Evolutionary conservation across 2,113 vertebrate genomes (phyloP).

Genomic region (Halcyon senegalensis): DNA sequence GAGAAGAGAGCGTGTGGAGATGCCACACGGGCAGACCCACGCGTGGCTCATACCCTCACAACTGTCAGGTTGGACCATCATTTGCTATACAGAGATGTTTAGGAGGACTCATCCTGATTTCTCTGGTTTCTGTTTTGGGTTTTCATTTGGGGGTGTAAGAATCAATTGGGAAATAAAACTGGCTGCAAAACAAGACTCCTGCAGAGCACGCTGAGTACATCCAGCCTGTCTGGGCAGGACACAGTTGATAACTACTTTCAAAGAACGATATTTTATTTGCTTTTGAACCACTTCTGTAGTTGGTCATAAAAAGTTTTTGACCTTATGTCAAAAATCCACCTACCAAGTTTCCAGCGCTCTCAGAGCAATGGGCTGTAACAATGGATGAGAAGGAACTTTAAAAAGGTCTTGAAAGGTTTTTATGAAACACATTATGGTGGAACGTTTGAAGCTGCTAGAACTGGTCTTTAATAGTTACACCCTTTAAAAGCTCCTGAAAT

Average conservation of each 20-base stretch:
- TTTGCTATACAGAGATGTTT: background rate
- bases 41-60: background rate
- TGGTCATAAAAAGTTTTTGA: background rate
- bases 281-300: background rate
- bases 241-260: background rate
- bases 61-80: background rate
- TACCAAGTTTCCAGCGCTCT: background rate
- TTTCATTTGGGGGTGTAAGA: background rate
- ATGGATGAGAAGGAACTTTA: background rate
- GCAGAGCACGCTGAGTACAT: background rate
- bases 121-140: background rate
- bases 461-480: background rate
- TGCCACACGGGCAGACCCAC: rapidly evolving
- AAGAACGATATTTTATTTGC: background rate
- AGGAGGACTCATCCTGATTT: background rate
- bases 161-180: background rate
- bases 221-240: background rate
- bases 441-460: slow-evolving; percentile 34
- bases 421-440: background rate
- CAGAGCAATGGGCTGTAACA: background rate
- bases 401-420: slow-evolving; percentile 24
- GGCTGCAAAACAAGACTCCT: background rate
- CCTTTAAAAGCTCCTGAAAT: background rate
- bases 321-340: background rate
- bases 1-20: background rate